These are phyloP conservation scores for Panagrolaimus sp. DNA, from an alignment of 1,140 invertebrate genomes.

Conservation along the genomic window DNA sequence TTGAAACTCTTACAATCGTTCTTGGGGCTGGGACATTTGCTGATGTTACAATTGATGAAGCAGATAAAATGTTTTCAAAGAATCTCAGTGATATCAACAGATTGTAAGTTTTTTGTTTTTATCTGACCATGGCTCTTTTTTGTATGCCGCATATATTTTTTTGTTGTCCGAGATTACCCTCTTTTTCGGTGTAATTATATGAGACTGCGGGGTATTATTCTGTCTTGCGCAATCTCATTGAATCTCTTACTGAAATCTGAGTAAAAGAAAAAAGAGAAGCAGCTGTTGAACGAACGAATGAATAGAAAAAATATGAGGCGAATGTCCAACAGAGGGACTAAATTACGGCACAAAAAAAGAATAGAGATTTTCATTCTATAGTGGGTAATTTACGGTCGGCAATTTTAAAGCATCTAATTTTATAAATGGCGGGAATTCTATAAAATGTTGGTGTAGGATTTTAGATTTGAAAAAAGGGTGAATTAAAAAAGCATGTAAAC, in stretches of 20 bases:
- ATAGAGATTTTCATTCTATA: too few relatives aligned
- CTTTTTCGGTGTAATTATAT: background rate
- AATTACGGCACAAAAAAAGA: too few relatives aligned
- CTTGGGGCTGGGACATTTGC: slow-evolving; percentile 24
- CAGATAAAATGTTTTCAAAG: slow-evolving; percentile 21
- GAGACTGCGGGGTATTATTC: background rate
- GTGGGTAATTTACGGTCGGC: too few relatives aligned
- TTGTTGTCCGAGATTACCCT: slow-evolving; percentile 13
- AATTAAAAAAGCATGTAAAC: background rate
- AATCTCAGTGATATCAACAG: slow-evolving; percentile 20
- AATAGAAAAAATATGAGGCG: background rate
- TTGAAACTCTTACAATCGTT: slow-evolving; percentile 19
- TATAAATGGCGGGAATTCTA: too few relatives aligned
- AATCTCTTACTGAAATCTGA: background rate
- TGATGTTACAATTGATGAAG: slow-evolving; percentile 21
- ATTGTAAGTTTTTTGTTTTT: slow-evolving; percentile 24
- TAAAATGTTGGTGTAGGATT: background rate
- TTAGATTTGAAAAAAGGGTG: background rate
- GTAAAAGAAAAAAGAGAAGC: background rate
- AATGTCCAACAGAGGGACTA: background rate
- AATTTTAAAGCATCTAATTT: too few relatives aligned
- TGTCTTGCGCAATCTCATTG: slow-evolving; percentile 8
- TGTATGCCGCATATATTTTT: background rate
- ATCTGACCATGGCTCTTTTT: background rate
- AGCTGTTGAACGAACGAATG: background rate